phyloP scores from a whole-genome alignment of 2,113 vertebrate species.

The Sitta europaea region DNA sequence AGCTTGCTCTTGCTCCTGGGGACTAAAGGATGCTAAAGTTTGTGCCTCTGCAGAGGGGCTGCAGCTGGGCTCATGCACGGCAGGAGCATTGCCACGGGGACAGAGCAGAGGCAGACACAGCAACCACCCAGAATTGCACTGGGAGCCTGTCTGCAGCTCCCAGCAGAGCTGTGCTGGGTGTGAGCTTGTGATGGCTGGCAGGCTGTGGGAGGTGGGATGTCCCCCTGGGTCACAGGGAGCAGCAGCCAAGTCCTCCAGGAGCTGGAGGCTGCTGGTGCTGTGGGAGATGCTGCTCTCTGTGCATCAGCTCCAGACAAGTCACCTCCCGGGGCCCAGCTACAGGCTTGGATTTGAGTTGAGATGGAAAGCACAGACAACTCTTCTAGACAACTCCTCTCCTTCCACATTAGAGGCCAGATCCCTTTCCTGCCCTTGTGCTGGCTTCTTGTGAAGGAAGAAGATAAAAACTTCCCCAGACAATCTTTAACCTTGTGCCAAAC shows the following conservation, averaged over 20 bases:
- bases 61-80: rapidly evolving
- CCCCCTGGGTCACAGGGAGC: neutral
- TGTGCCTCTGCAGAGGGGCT: neutral
- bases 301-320: neutral
- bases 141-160: neutral
- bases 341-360: neutral
- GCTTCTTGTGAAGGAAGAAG: neutral
- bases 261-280: neutral
- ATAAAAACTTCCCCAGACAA: neutral
- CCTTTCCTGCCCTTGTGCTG: neutral
- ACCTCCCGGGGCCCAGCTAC: rapidly evolving
- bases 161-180: neutral
- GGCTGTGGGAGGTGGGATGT: neutral
- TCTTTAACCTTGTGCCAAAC: neutral
- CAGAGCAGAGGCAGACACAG: neutral
- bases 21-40: neutral
- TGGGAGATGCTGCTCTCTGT: neutral
- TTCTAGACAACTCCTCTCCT: neutral
- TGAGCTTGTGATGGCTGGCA: neutral
- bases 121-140: rapidly evolving
- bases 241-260: rapidly evolving
- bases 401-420: neutral
- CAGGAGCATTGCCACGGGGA: neutral
- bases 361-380: neutral
- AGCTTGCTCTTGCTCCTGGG: neutral